Percentiles rank a stretch among this genome's conserved stretches.
These are phyloP conservation scores for Artibeus lituratus DNA, from an alignment of 2,797 vertebrate species.

Conservation along the genomic window DNA sequence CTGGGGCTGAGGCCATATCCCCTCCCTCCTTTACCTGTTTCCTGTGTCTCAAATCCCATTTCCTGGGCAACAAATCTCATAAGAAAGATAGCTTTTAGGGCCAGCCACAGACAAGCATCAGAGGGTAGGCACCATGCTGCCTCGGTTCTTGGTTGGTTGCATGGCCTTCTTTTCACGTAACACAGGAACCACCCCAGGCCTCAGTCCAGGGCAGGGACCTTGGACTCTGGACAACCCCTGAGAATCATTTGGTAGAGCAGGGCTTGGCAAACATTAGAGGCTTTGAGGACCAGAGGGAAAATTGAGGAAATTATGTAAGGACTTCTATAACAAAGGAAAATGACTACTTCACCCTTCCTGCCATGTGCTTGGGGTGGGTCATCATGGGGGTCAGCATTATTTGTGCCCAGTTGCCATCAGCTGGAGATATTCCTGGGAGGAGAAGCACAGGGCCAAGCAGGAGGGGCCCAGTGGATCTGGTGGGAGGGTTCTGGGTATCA, in stretches of 20 bases:
- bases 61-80: too few species aligned
- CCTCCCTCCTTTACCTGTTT: too few species aligned
- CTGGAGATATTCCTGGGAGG: not conserved
- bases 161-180: not conserved
- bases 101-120: not conserved
- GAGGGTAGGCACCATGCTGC: not conserved
- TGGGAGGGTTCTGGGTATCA: not conserved
- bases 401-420: too few species aligned
- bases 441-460: too few species aligned
- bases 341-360: not conserved
- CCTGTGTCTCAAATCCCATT: not conserved
- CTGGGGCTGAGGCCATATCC: not conserved
- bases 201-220: not conserved
- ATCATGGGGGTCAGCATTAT: rapidly evolving
- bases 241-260: not conserved
- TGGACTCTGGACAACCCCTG: not conserved
- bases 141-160: not conserved
- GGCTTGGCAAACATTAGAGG: not conserved
- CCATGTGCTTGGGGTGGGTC: not conserved
- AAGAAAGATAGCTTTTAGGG: not conserved
- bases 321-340: not conserved
- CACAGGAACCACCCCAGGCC: not conserved
- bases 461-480: not conserved
- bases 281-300: not conserved
- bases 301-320: not conserved